A percentile compares a stretch with the other conserved stretches of the same genome.
Conservation (phyloP, 2,113 vertebrate species). For the Lethenteron camtschaticum region DNA sequence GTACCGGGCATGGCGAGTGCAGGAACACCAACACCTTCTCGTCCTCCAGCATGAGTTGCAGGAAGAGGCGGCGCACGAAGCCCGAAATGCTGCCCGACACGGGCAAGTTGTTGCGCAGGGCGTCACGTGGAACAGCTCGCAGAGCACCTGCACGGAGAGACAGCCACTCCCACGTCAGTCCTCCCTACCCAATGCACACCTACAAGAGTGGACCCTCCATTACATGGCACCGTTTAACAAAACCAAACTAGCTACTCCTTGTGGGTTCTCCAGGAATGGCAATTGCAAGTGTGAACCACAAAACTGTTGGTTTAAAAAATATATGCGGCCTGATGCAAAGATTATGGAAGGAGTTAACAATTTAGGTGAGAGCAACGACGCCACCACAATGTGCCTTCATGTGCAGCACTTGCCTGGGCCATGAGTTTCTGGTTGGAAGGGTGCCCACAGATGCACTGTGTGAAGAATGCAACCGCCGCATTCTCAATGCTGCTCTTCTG, state of each 20-base stretch:
- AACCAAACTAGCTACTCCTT: no score
- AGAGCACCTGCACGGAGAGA: slow-evolving; percentile 45
- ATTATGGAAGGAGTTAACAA: no score
- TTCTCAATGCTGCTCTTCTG: slow-evolving; percentile 91
- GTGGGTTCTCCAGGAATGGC: no score
- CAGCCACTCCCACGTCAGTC: no score
- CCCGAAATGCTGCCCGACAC: slow-evolving; percentile 92
- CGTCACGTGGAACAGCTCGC: slow-evolving; percentile 88
- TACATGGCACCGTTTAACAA: no score
- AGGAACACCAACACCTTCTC: slow-evolving; percentile 98
- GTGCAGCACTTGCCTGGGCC: slow-evolving; percentile 46
- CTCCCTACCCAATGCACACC: no score
- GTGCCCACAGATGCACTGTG: slow-evolving; percentile 94
- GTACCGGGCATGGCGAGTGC: slow-evolving; percentile 85
- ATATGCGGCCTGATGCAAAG: no score
- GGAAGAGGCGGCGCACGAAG: slow-evolving; percentile 79
- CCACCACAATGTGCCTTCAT: no score
- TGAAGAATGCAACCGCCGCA: slow-evolving; percentile 81
- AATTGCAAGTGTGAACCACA: no score
- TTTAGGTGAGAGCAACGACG: no score
- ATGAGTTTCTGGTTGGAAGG: slow-evolving; percentile 93
- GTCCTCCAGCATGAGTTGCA: slow-evolving; percentile 94
- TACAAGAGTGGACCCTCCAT: no score
- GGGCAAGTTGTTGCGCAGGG: slow-evolving; percentile 70
- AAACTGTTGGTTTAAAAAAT: no score